Evolutionary conservation across 2,888 invertebrate genomes (phyloP), one percentile per base, ranked within the genome.

Genomic region (Sinopyrophorus schimmeli): DNA sequence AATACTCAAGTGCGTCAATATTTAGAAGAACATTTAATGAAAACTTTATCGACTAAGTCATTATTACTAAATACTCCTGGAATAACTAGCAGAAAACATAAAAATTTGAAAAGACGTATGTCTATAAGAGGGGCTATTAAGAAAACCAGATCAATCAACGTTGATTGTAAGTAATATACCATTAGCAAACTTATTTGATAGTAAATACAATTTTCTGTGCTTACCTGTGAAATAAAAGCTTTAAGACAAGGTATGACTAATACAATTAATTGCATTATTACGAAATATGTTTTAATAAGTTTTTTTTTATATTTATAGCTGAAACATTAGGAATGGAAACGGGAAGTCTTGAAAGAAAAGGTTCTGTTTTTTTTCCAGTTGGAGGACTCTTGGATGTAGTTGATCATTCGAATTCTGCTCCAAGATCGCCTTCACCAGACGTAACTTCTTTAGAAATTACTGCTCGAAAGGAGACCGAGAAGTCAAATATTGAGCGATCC

Each of bases 81-180:
- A 9, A 75, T 79, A 15, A 68, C 76, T 1, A 79, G 76, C 38
- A 65, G 72, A 1, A 75, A 80, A 11, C 79, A 82, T 28, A 78
- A 81, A 20, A 74, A 77, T 47, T 63, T 89, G 31, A 80, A 83
- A 28, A 78, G 91, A 1, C 82, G 85, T 65, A 87, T 92, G 86
- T 92, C 92, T 0, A 89, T 95, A 11, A 86, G 87, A 63, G 96
- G 96, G 39, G 93, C 95, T 26, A 93, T 96, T 49, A 90, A 91
- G 74, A 89, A 95, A 70, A 95, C 95, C 0, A 79, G 95, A 58
- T 93, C 94, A 6, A 96, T 96, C 55, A 92, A 92, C 66, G 87
- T 93, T 4, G 93, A 90, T 71, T 85, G 90, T 90, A 74, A 80
- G 87, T 81, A 53, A 44, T 35, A 32, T 27, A 15, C 4, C 3